Evolutionary conservation across 1,140 invertebrate genomes (phyloP).

Genomic region (Microplitis mediator): DNA sequence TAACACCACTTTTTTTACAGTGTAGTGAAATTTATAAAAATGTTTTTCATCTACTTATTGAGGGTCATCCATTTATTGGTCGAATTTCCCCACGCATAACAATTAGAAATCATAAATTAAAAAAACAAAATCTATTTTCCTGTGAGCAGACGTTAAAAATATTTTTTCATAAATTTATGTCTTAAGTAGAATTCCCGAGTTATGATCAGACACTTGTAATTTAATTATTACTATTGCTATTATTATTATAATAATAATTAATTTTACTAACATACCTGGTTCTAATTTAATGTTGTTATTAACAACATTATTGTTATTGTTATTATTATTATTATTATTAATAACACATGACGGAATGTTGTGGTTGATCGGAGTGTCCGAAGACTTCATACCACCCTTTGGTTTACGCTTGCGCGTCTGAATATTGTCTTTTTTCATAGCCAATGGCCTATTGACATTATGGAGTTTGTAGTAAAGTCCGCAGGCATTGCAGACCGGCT

Average conservation of each 20-base stretch:
- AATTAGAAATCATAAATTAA: too few relatives aligned
- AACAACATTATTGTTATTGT: constrained; percentile 45
- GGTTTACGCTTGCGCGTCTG: constrained; percentile 92
- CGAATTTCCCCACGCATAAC: too few relatives aligned
- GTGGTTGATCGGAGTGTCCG: constrained; percentile 41
- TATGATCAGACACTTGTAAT: too few relatives aligned
- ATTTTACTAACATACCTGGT: constrained; percentile 37
- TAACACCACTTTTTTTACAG: too few relatives aligned
- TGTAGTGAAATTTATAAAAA: too few relatives aligned
- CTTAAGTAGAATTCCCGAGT: too few relatives aligned
- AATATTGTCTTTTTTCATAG: constrained; percentile 97
- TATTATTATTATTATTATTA: constrained; percentile 46
- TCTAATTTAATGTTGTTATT: constrained; percentile 45
- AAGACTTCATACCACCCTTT: constrained; percentile 67
- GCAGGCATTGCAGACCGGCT: constrained; percentile 94
- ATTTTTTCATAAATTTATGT: too few relatives aligned
- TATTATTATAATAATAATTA: neutral
- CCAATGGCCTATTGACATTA: constrained; percentile 80
- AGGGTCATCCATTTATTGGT: too few relatives aligned
- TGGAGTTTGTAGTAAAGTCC: constrained; percentile 94
- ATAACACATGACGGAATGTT: constrained; percentile 26
- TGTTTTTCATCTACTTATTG: too few relatives aligned
- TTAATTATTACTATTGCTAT: too few relatives aligned
- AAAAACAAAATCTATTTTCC: too few relatives aligned
- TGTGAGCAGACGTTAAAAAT: too few relatives aligned